A percentile compares a stretch with the other conserved stretches of the same genome.
Evolutionary conservation across 2,888 invertebrate genomes (phyloP).

Genomic region (Nephrotoma flavescens): DNA sequence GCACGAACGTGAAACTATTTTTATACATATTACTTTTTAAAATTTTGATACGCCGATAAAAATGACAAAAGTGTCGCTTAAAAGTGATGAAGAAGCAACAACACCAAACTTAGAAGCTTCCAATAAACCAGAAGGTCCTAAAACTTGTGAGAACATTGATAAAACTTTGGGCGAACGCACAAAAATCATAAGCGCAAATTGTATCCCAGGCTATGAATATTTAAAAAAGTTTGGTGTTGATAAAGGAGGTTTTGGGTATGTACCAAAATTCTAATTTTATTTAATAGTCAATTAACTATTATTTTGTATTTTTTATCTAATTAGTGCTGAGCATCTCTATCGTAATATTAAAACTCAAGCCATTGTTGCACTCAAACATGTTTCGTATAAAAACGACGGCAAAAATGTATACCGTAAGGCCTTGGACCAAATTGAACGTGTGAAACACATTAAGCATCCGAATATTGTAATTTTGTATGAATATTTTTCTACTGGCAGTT

Average conservation of each 20-base stretch:
- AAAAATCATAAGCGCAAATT: not conserved
- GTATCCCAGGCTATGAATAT: not conserved
- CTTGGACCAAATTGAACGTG: constrained; percentile 20
- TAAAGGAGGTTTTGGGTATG: not conserved
- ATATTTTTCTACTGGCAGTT: constrained; percentile 19
- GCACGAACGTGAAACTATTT: no score
- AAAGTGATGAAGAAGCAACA: no score
- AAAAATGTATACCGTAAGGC: not conserved
- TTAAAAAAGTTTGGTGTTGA: not conserved
- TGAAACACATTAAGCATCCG: constrained; percentile 27
- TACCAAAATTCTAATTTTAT: not conserved
- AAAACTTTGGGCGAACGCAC: not conserved
- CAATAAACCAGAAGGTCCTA: not conserved
- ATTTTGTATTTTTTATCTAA: not conserved
- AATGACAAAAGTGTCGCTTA: no score
- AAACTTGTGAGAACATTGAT: not conserved
- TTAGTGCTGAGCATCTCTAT: not conserved
- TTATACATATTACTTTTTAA: no score
- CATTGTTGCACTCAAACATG: not conserved
- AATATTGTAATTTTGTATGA: constrained; percentile 25
- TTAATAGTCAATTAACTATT: not conserved
- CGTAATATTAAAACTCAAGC: not conserved
- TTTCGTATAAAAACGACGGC: not conserved
- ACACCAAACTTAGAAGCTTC: no score
- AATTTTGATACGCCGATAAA: no score